phyloP scores from a whole-genome alignment of 2,113 vertebrate genomes.

The Tachysurus vachellii region DNA sequence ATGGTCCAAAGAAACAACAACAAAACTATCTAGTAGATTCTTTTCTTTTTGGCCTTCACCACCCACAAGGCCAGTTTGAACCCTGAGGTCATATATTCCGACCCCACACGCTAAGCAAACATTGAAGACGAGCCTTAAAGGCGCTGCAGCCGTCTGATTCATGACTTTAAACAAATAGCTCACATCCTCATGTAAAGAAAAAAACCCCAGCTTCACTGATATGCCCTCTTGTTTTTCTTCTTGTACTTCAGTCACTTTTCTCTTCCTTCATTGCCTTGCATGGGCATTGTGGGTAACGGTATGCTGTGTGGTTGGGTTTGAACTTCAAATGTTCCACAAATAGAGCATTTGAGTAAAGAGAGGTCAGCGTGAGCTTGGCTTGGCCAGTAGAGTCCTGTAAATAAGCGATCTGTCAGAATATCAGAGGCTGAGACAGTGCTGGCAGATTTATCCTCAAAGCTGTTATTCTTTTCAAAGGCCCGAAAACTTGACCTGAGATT shows the following conservation, averaged over 20 bases:
- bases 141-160: constrained; percentile 1
- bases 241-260: constrained; percentile 1
- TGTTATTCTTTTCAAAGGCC: constrained; percentile 40
- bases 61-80: constrained; percentile 12
- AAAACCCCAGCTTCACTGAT: background rate
- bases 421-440: constrained; percentile 12
- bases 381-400: constrained; percentile 31
- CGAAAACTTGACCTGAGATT: constrained; percentile 39
- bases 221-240: background rate
- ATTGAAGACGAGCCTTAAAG: background rate
- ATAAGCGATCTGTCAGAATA: constrained; percentile 41
- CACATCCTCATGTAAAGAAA: background rate
- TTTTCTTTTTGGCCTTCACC: background rate
- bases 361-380: background rate
- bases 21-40: background rate
- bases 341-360: constrained; percentile 5
- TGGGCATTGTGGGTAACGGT: background rate
- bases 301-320: background rate
- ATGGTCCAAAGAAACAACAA: background rate
- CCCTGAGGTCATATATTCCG: constrained; percentile 13
- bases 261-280: background rate
- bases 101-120: constrained; percentile 8
- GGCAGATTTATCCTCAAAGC: constrained; percentile 28
- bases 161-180: constrained; percentile 27
- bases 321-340: constrained; percentile 29